Base-by-base conservation (phyloP, 2,113 vertebrate species). In the Origma solitaria region DNA sequence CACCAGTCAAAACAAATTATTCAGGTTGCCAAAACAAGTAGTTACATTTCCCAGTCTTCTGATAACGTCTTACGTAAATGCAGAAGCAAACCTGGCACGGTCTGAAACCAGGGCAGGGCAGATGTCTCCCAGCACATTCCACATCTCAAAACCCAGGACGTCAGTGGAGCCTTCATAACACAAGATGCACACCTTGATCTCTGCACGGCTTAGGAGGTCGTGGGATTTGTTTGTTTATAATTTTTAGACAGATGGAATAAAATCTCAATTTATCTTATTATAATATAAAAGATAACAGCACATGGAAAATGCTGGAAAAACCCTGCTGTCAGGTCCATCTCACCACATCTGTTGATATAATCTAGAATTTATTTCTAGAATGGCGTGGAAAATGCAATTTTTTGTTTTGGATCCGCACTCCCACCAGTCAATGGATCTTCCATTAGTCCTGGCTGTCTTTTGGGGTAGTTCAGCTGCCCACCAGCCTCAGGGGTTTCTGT, bases 221-320 rank as follows among this genome's bases (percentile, higher is more conserved):
- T 37, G 37, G 6, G 4, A 3, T 58, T 91, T 17, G 53, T 42
- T 85, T 88, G 31, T 56, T 84, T n/a, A 11, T n/a, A n/a, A 15
- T 44, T 68, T 85, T 81, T 33, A 44, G 90, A 66, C 18, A 86
- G 70, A 57, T 24, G 15, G 21, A 85, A 77, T 38, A 75, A 92
- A 94, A 56, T 38, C 33, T 53, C 9, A 0, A 15, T 66, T 90
- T 81, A 57, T 56, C 30, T 54, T 42, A 45, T 27, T 51, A 3
- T 15, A 72, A n/a, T n/a, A n/a, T n/a, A n/a, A n/a, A n/a, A n/a
- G 20, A 35, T 15, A 86, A 54, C 0, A 0, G 58, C 1, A 0
- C 18, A 38, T 14, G 22, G 50, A 40, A 95, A 84, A 70, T 13
- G 69, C 69, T 31, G n/a, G 69, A 50, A 72, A 28, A 89, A 9